Conservation (phyloP, 2,113 vertebrate genomes). For the Psettodes erumei region DNA sequence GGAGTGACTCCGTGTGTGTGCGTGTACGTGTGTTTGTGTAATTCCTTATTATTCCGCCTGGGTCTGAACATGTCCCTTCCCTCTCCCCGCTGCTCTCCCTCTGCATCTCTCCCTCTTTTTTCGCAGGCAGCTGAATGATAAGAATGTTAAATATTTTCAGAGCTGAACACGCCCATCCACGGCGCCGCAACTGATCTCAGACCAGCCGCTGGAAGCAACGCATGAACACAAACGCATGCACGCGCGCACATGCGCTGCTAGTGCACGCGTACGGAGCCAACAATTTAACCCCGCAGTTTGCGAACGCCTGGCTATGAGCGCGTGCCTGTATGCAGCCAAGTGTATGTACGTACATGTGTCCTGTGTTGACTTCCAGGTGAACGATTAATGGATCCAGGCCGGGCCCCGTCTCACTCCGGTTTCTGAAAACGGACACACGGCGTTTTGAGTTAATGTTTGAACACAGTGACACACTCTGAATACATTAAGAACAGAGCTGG, state of each 20-base stretch:
- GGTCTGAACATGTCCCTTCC: constrained; percentile 79
- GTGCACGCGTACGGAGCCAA: constrained; percentile 8
- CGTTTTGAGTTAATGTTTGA: constrained; percentile 80
- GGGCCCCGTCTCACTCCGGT: constrained; percentile 32
- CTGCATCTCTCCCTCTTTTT: constrained; percentile 61
- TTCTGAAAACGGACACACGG: constrained; percentile 65
- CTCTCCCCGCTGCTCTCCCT: constrained; percentile 59
- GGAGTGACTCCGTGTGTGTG: constrained; percentile 66
- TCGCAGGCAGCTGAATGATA: constrained; percentile 76
- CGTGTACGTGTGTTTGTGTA: constrained; percentile 57
- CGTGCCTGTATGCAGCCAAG: constrained; percentile 14
- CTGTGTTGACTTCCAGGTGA: constrained; percentile 64
- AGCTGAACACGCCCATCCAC: constrained; percentile 68
- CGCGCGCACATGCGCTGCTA: constrained; percentile 16
- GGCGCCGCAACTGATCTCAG: constrained; percentile 45
- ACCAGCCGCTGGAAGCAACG: constrained; percentile 19
- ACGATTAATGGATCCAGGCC: constrained; percentile 54
- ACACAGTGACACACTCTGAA: constrained; percentile 71
- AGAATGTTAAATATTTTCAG: constrained; percentile 81
- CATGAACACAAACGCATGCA: constrained; percentile 21
- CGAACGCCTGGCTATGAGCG: neutral
- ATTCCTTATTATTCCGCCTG: constrained; percentile 74
- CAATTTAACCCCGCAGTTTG: neutral
- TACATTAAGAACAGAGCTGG: constrained; percentile 64
- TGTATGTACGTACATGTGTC: constrained; percentile 52